These are phyloP conservation scores for Lapara coniferarum DNA, from an alignment of 2,888 invertebrate genomes.

Conservation along the genomic window DNA sequence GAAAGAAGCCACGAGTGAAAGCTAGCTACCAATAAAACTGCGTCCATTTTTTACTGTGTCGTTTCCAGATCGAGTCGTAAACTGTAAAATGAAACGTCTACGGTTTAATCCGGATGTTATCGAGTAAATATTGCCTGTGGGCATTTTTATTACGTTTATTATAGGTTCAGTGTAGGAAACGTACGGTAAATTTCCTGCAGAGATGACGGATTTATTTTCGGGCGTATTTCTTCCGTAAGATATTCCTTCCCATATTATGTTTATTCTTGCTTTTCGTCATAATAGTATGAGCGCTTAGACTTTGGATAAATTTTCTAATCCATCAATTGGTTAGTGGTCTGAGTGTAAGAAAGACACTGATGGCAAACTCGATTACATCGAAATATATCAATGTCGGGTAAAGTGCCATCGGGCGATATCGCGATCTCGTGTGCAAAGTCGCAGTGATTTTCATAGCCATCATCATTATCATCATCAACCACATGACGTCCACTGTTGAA, in stretches of 20 bases:
- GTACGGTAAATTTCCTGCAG: constrained; percentile 4
- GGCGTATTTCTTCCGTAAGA: neutral
- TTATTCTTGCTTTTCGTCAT: too few species aligned
- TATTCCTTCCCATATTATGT: neutral
- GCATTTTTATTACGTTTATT: constrained; percentile 20
- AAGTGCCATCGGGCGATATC: too few species aligned
- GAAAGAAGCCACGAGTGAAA: neutral
- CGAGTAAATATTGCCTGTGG: constrained; percentile 20
- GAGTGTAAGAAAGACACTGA: too few species aligned
- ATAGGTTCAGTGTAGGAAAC: constrained; percentile 4
- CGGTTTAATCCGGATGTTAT: constrained; percentile 13
- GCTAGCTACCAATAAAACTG: neutral
- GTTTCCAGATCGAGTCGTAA: constrained; percentile 11
- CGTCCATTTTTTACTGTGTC: constrained; percentile 4
- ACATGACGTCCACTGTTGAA: too few species aligned
- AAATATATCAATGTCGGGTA: too few species aligned
- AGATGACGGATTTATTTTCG: neutral
- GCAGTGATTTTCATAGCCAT: too few species aligned
- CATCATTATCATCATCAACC: too few species aligned
- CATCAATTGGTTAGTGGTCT: too few species aligned
- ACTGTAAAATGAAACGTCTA: constrained; percentile 7
- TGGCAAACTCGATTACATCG: too few species aligned
- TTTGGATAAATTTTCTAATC: too few species aligned
- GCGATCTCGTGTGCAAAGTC: too few species aligned
- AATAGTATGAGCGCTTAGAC: too few species aligned